phyloP scores from a whole-genome alignment of 2,113 vertebrate species.

The Sigmodon hispidus region DNA sequence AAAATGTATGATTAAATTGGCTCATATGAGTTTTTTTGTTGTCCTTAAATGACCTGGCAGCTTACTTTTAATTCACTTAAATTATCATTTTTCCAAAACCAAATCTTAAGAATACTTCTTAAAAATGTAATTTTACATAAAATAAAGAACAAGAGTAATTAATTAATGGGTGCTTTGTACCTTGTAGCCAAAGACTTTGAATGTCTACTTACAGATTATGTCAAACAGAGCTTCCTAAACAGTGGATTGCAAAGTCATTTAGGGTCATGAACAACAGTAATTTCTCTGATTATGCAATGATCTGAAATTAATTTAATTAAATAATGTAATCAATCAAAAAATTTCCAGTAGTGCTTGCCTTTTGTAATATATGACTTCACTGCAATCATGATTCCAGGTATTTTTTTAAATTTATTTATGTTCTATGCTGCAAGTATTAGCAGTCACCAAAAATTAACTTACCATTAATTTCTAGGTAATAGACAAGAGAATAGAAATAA shows the following conservation, averaged over 20 bases:
- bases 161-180: background rate
- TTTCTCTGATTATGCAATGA: background rate
- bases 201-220: background rate
- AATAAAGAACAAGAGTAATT: background rate
- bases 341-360: background rate
- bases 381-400: background rate
- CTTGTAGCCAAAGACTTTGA: too few relatives aligned
- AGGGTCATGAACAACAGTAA: background rate
- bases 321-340: background rate
- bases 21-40: background rate
- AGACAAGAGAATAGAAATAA: background rate
- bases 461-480: background rate
- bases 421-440: background rate
- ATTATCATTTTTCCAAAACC: background rate
- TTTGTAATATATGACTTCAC: background rate
- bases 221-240: background rate
- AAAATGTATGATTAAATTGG: too few relatives aligned
- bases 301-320: background rate
- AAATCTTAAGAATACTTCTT: background rate
- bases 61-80: background rate
- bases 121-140: background rate
- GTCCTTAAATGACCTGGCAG: background rate
- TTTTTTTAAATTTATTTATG: background rate
- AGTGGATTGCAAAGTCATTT: background rate
- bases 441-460: background rate